Percentiles rank a stretch among this genome's conserved stretches.
Evolutionary conservation across 2,888 invertebrate genomes (phyloP).

Genomic region (Patella caerulea): DNA sequence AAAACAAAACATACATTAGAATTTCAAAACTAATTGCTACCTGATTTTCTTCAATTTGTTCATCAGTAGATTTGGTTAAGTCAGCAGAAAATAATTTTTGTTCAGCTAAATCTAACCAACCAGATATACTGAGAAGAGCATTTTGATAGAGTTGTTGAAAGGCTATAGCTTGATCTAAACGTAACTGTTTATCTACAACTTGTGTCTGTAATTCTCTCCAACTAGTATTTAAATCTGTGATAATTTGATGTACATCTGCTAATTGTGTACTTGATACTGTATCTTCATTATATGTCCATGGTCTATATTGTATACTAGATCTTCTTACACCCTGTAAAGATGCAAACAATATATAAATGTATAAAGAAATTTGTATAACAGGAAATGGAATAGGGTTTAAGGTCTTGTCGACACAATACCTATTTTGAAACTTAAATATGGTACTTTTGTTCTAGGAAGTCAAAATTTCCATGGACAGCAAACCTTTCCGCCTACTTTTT

Average conservation of each 20-base stretch:
- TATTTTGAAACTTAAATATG: too few relatives aligned
- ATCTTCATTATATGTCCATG: constrained; percentile 2
- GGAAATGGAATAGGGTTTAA: too few relatives aligned
- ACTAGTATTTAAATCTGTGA: constrained; percentile 51
- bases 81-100: constrained; percentile 54
- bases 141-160: constrained; percentile 66
- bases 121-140: constrained; percentile 58
- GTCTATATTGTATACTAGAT: background rate
- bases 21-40: constrained; percentile 36
- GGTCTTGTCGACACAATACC: too few relatives aligned
- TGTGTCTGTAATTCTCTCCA: constrained; percentile 58
- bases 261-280: constrained; percentile 39
- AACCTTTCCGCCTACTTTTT: too few relatives aligned
- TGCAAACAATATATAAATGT: too few relatives aligned
- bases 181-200: constrained; percentile 53
- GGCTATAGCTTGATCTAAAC: constrained; percentile 54
- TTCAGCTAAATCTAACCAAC: constrained; percentile 65
- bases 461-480: too few relatives aligned
- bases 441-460: too few relatives aligned
- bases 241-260: constrained; percentile 47
- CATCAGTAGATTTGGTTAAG: constrained; percentile 47
- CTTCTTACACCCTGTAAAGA: background rate
- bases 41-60: constrained; percentile 64
- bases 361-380: too few relatives aligned
- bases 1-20: too few relatives aligned